phyloP scores from a whole-genome alignment of 1,140 invertebrate species.

The Potamilus streckersoni region DNA sequence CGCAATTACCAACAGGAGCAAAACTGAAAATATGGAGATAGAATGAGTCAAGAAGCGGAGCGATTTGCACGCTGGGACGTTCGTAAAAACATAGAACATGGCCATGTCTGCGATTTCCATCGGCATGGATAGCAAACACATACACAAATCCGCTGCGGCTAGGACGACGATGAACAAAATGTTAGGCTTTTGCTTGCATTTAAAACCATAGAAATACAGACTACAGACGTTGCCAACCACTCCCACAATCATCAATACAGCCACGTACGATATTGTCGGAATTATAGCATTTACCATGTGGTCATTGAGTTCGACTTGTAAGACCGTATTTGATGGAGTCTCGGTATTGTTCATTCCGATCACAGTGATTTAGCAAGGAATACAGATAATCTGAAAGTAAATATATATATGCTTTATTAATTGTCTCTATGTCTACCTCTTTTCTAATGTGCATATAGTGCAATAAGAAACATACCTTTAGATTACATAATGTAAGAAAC shows the following conservation, averaged over 20 bases:
- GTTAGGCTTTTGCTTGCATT: slow-evolving; percentile 22
- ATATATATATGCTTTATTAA: neutral
- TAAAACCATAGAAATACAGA: slow-evolving; percentile 32
- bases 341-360: neutral
- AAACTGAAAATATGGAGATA: slow-evolving; percentile 30
- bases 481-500: neutral
- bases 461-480: neutral
- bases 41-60: slow-evolving; percentile 35
- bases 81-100: slow-evolving; percentile 35
- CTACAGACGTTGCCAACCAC: slow-evolving; percentile 33
- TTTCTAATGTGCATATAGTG: neutral
- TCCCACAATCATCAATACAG: slow-evolving; percentile 31
- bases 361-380: neutral
- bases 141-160: slow-evolving; percentile 42
- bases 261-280: slow-evolving; percentile 34
- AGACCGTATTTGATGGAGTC: neutral
- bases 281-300: slow-evolving; percentile 21
- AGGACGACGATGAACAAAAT: slow-evolving; percentile 42
- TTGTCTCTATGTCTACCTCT: neutral
- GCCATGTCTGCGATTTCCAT: slow-evolving; percentile 43
- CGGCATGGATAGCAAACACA: slow-evolving; percentile 39
- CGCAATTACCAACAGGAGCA: slow-evolving; percentile 37
- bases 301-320: slow-evolving; percentile 22
- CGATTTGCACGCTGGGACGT: slow-evolving; percentile 30
- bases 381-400: neutral